phyloP scores from a whole-genome alignment of 1,140 invertebrate species.

The Bombyx mandarina region DNA sequence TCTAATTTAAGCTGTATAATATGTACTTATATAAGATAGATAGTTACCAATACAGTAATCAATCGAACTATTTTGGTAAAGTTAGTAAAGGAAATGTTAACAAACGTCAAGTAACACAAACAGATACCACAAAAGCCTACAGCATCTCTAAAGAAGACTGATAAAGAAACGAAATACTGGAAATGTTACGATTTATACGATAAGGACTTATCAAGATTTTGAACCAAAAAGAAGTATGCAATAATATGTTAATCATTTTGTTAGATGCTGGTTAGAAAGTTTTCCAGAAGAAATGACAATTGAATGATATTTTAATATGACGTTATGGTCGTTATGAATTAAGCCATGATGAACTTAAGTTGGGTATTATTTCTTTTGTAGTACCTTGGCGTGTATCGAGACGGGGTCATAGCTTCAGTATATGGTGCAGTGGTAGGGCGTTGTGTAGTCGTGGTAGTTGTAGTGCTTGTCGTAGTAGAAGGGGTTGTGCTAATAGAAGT shows the following conservation, averaged over 20 bases:
- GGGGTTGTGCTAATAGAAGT: conserved; percentile 57
- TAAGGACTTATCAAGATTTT: too few species aligned
- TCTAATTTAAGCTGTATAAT: conserved; percentile 55
- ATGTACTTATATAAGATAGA: conserved; percentile 13
- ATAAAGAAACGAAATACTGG: too few species aligned
- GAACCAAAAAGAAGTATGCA: too few species aligned
- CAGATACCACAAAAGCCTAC: conserved; percentile 63
- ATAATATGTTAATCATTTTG: too few species aligned
- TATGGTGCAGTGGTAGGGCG: conserved; percentile 59
- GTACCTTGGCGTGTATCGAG: conserved; percentile 72
- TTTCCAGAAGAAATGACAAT: conserved; percentile 9
- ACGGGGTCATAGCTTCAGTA: conserved; percentile 62
- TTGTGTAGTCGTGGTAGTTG: conserved; percentile 30
- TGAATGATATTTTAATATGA: conserved; percentile 12
- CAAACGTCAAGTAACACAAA: conserved; percentile 3
- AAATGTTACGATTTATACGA: too few species aligned
- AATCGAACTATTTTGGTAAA: conserved; percentile 15
- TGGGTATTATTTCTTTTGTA: conserved; percentile 63
- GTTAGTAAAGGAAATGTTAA: conserved; percentile 13
- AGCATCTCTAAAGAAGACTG: not conserved
- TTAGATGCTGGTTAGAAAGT: conserved; percentile 1
- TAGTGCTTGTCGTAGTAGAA: conserved; percentile 58
- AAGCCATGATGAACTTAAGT: conserved; percentile 39
- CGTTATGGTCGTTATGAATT: conserved; percentile 25
- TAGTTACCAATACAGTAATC: conserved; percentile 2